A percentile compares a stretch with the other conserved stretches of the same genome.
phyloP scores from a whole-genome alignment of 2,888 invertebrate genomes.

The Odontocolon sp. region DNA sequence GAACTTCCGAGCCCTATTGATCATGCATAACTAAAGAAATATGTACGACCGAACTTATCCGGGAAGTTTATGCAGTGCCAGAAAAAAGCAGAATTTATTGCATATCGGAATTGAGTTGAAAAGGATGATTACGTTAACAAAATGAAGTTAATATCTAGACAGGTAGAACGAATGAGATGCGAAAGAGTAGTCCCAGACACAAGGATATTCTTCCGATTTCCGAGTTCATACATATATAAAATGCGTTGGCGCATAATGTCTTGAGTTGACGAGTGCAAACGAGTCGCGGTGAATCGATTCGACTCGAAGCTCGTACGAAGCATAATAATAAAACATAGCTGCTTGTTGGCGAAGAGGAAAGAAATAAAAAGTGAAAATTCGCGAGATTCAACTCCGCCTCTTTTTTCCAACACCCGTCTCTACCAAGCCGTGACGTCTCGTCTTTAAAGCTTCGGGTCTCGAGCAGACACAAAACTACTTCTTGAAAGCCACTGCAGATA shows the following conservation, averaged over 20 bases:
- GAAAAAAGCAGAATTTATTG: too few species aligned
- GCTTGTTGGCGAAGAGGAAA: background rate
- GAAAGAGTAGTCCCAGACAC: background rate
- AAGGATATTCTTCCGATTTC: constrained; percentile 1
- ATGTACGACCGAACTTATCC: background rate
- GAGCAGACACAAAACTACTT: background rate
- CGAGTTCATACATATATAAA: background rate
- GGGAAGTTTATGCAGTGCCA: background rate
- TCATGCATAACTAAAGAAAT: background rate
- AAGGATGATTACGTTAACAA: background rate
- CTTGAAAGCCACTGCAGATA: constrained; percentile 71
- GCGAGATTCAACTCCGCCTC: constrained; percentile 4
- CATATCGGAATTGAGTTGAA: background rate
- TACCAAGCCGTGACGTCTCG: background rate
- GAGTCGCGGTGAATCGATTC: constrained; percentile 71
- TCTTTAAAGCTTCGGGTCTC: background rate
- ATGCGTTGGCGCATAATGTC: constrained; percentile 41
- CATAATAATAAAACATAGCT: constrained; percentile 44
- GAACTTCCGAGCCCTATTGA: too few species aligned
- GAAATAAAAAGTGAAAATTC: constrained; percentile 34
- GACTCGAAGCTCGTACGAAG: constrained; percentile 57
- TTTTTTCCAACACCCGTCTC: constrained; percentile 31
- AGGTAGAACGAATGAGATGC: constrained; percentile 26
- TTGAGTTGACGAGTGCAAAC: constrained; percentile 65
- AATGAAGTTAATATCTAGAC: constrained; percentile 3